These are phyloP conservation scores for Ctenodactylus gundi DNA, from an alignment of 2,113 vertebrate species.

Conservation along the genomic window DNA sequence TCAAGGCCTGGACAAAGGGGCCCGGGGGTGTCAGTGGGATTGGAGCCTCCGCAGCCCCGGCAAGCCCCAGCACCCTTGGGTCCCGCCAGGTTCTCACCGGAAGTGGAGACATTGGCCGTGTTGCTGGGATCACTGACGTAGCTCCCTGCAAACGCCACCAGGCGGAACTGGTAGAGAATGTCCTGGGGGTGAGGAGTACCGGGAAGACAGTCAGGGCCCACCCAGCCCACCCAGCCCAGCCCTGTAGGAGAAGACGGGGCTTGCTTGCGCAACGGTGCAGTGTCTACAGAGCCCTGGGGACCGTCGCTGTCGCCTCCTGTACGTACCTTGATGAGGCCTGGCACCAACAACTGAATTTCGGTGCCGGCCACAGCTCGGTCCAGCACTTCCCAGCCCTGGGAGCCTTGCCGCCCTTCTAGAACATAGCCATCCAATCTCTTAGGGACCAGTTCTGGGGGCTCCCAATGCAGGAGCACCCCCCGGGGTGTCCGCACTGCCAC, in stretches of 20 bases:
- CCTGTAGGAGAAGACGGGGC: background rate
- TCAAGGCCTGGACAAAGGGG: constrained; percentile 89
- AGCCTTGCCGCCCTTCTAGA: constrained; percentile 90
- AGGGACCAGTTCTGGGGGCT: constrained; percentile 83
- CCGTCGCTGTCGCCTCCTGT: fast-evolving
- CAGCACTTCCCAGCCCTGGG: constrained; percentile 91
- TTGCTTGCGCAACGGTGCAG: background rate
- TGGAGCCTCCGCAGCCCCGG: too few species aligned
- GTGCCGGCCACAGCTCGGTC: constrained; percentile 87
- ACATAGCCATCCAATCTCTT: constrained; percentile 87
- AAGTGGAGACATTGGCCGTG: constrained; percentile 90
- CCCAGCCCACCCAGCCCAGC: background rate
- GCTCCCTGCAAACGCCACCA: constrained; percentile 90
- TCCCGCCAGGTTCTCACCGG: constrained; percentile 82
- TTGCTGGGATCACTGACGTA: constrained; percentile 94
- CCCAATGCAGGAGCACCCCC: constrained; percentile 92
- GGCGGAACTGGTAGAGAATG: constrained; percentile 91
- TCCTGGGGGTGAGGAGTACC: constrained; percentile 82
- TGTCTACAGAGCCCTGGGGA: too few species aligned
- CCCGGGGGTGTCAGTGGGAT: background rate
- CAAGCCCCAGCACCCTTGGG: background rate
- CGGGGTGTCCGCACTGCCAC: constrained; percentile 86
- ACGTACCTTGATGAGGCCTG: constrained; percentile 92
- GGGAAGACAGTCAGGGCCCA: background rate
- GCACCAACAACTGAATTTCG: constrained; percentile 89